Conservation (phyloP, 2,888 invertebrate species). For the Patella pellucida region DNA sequence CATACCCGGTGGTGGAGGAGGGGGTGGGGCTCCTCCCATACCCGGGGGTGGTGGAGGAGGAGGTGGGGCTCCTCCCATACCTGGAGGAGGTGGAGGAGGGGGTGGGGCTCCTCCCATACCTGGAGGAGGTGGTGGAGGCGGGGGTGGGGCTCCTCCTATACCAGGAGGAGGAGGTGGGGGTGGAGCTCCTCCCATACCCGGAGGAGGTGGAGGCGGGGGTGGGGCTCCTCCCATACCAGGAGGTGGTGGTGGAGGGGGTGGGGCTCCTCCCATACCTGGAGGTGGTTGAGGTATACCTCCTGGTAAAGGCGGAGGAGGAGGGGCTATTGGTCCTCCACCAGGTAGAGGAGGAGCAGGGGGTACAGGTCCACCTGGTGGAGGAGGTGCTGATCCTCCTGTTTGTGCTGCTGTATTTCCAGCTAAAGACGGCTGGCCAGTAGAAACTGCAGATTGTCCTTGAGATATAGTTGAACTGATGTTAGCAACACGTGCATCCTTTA, state of each 20-base stretch:
- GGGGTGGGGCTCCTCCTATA: constrained; percentile 37
- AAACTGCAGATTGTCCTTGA: constrained; percentile 19
- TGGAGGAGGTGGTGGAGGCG: constrained; percentile 56
- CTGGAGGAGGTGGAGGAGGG: constrained; percentile 54
- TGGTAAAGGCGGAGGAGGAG: too few species aligned
- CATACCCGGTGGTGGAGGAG: constrained; percentile 73
- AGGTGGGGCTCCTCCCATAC: constrained; percentile 54
- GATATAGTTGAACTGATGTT: constrained; percentile 46
- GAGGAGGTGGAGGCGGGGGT: constrained; percentile 62
- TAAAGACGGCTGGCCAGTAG: too few species aligned
- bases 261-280: constrained; percentile 43
- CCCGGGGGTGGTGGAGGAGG: constrained; percentile 75
- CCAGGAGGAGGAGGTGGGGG: too few species aligned
- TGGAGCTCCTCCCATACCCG: constrained; percentile 42
- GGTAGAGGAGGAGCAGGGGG: constrained; percentile 13
- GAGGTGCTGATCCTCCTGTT: constrained; percentile 21
- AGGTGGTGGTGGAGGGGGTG: constrained; percentile 25
- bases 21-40: constrained; percentile 53
- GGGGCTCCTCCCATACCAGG: too few species aligned
- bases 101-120: constrained; percentile 48
- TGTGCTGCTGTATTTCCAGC: too few species aligned
- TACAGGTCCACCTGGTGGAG: constrained; percentile 44
- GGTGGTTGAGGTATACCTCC: constrained; percentile 58
- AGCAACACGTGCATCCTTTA: constrained; percentile 50
- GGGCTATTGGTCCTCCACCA: constrained; percentile 44